These are phyloP conservation scores for Antigone vipio DNA, from an alignment of 2,113 vertebrate species.

Conservation along the genomic window DNA sequence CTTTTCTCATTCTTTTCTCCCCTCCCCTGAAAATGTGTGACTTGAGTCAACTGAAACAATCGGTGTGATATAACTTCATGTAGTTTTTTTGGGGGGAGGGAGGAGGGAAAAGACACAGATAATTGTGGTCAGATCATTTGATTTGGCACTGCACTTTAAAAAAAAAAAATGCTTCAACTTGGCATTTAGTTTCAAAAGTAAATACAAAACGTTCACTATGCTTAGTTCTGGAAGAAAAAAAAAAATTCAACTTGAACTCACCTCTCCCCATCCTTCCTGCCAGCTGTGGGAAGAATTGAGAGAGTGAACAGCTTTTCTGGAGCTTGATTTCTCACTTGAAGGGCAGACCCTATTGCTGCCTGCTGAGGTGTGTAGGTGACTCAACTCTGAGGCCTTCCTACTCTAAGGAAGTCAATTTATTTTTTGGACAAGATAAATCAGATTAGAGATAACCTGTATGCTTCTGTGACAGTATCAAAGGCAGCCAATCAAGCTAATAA, in stretches of 20 bases:
- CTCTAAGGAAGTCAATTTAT: constrained; percentile 23
- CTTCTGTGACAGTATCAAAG: constrained; percentile 17
- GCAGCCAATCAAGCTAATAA: constrained; percentile 30
- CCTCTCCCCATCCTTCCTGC: not conserved
- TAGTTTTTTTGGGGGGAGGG: not conserved
- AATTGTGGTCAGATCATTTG: not conserved
- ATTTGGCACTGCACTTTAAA: not conserved
- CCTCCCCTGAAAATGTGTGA: not conserved
- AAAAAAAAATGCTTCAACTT: not conserved
- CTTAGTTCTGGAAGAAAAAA: not conserved
- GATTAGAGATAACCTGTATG: constrained; percentile 24
- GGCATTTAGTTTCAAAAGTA: not conserved
- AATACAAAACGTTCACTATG: not conserved
- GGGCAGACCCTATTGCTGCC: not conserved
- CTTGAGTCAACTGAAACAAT: not conserved
- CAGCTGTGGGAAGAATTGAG: not conserved
- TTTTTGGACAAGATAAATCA: constrained; percentile 44
- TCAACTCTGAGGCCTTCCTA: not conserved
- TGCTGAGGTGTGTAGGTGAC: constrained; percentile 51
- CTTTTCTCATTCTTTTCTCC: not conserved
- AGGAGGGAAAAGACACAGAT: not conserved
- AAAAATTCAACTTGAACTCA: not conserved
- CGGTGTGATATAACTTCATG: not conserved
- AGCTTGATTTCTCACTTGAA: not conserved
- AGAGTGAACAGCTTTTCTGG: not conserved